A percentile compares a stretch with the other conserved stretches of the same genome.
These are phyloP conservation scores for Pogonus chalceus DNA, from an alignment of 1,140 invertebrate species.

Conservation along the genomic window DNA sequence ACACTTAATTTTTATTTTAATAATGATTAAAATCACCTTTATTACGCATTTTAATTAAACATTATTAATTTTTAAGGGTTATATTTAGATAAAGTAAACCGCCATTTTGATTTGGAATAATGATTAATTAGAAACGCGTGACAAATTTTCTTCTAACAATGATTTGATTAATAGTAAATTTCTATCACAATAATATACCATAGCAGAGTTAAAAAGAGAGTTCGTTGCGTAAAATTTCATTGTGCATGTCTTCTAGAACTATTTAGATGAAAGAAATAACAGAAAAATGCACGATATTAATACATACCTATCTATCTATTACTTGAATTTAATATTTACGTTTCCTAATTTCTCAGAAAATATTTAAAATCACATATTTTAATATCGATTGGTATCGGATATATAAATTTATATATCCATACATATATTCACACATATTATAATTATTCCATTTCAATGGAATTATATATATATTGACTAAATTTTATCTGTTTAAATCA, in stretches of 20 bases:
- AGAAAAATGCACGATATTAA: not conserved
- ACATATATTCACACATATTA: too few species aligned
- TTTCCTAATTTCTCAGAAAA: not conserved
- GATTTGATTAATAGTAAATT: not conserved
- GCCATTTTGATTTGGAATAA: not conserved
- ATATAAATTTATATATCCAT: not conserved
- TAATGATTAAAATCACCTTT: not conserved
- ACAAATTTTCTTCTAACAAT: not conserved
- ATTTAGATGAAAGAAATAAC: not conserved
- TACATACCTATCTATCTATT: not conserved
- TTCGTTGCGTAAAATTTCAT: constrained; percentile 3
- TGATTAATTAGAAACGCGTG: not conserved
- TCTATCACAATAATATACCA: not conserved
- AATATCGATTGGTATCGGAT: not conserved
- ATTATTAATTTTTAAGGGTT: not conserved
- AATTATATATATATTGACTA: too few species aligned
- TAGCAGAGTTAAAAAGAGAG: not conserved
- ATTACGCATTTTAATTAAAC: not conserved
- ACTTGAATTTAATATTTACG: not conserved
- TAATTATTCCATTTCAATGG: too few species aligned
- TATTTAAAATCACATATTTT: not conserved
- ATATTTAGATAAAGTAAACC: not conserved
- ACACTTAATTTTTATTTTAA: not conserved
- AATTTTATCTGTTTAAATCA: too few species aligned
- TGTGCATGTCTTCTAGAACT: not conserved